phyloP scores from a whole-genome alignment of 1,140 invertebrate species.

The Drusus annulatus region DNA sequence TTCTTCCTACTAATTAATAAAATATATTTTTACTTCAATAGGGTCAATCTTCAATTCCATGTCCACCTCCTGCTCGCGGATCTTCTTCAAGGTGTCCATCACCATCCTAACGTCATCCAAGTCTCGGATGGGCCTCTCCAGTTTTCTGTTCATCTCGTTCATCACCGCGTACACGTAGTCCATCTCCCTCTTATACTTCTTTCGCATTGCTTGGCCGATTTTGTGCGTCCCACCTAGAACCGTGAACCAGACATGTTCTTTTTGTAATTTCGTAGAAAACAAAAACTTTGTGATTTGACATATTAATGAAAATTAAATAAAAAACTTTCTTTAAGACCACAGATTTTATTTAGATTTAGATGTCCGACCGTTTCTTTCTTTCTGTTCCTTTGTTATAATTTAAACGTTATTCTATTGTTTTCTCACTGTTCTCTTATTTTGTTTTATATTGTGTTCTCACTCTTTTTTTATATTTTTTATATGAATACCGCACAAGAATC shows the following conservation, averaged over 20 bases:
- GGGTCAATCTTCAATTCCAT: constrained; percentile 95
- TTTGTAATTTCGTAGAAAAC: too few species aligned
- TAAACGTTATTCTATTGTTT: too few species aligned
- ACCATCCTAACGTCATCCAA: constrained; percentile 93
- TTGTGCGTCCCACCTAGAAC: constrained; percentile 77
- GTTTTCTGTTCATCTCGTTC: constrained; percentile 90
- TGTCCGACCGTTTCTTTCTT: too few species aligned
- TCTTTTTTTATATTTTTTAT: too few species aligned
- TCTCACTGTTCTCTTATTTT: too few species aligned
- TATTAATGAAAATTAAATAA: too few species aligned
- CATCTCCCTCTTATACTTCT: constrained; percentile 94
- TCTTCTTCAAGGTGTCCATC: constrained; percentile 95
- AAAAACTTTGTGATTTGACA: too few species aligned
- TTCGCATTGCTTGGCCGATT: constrained; percentile 92
- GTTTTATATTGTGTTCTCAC: too few species aligned
- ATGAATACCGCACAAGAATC: too few species aligned
- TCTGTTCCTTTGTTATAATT: too few species aligned
- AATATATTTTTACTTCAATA: constrained; percentile 80
- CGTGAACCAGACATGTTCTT: neutral
- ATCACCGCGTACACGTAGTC: constrained; percentile 95
- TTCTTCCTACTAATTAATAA: neutral
- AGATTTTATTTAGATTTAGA: too few species aligned
- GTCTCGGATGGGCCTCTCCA: constrained; percentile 90
- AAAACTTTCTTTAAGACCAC: too few species aligned
- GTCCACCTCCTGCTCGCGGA: constrained; percentile 94